A percentile compares a stretch with the other conserved stretches of the same genome.
phyloP scores from a whole-genome alignment of 2,797 vertebrate species.

The Natrix natrix region DNA sequence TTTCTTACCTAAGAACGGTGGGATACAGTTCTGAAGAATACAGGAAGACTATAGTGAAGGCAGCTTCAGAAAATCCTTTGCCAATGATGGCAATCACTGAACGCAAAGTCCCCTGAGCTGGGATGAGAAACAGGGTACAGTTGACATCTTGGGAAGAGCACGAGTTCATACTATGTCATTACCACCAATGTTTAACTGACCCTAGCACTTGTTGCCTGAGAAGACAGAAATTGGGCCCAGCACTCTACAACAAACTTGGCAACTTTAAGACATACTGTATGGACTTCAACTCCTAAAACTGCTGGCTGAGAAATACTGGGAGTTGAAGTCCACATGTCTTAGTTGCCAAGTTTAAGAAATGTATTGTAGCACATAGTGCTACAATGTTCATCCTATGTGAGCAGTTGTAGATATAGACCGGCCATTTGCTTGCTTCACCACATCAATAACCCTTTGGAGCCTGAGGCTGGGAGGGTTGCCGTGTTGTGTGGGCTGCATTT shows the following conservation, averaged over 20 bases:
- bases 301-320: not conserved
- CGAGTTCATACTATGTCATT: not conserved
- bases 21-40: conserved; percentile 88
- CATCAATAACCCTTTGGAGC: not conserved
- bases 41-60: conserved; percentile 79
- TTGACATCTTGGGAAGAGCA: not conserved
- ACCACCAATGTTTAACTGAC: not conserved
- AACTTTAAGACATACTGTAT: not conserved
- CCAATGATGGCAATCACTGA: conserved; percentile 76
- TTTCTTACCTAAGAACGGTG: conserved; percentile 84
- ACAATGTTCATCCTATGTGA: not conserved
- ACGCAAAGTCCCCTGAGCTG: conserved; percentile 70
- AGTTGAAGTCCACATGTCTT: not conserved
- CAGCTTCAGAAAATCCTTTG: conserved; percentile 81
- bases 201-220: not conserved
- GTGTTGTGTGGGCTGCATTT: not conserved
- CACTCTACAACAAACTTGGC: not conserved
- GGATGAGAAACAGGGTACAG: not conserved
- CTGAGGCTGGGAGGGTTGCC: not conserved
- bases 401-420: not conserved
- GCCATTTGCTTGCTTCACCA: not conserved
- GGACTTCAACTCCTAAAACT: not conserved
- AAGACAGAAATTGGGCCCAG: not conserved
- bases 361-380: not conserved
- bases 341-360: not conserved